These are phyloP conservation scores for Carcina quercana DNA, from an alignment of 2,888 invertebrate genomes.

Conservation along the genomic window DNA sequence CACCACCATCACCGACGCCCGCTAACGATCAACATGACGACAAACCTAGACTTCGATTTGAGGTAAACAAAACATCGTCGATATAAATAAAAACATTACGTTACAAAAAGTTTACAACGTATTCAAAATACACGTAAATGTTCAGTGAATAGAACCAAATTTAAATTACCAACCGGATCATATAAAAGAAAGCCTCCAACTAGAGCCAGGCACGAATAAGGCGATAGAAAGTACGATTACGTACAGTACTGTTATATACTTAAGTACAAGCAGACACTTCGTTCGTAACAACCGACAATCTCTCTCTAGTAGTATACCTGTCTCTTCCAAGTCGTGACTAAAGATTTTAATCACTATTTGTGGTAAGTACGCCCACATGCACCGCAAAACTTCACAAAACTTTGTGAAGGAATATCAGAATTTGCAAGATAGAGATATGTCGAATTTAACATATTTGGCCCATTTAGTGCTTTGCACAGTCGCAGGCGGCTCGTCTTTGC, in stretches of 20 bases:
- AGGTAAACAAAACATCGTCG: constrained; percentile 34
- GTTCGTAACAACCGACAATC: neutral
- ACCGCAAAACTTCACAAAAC: no score
- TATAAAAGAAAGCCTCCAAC: no score
- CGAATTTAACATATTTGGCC: no score
- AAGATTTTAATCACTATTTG: constrained; percentile 30
- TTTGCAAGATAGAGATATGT: no score
- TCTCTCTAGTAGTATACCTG: constrained; percentile 1
- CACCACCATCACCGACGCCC: constrained; percentile 29
- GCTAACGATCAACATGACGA: constrained; percentile 38
- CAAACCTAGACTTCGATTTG: constrained; percentile 58
- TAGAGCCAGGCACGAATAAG: constrained; percentile 1
- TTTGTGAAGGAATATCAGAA: no score
- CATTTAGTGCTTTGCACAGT: no score
- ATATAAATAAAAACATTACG: no score
- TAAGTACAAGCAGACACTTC: neutral
- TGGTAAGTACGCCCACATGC: no score
- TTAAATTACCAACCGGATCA: no score
- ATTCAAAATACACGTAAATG: no score
- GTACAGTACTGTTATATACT: neutral
- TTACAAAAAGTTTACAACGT: no score
- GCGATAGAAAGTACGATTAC: constrained; percentile 12
- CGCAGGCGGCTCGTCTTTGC: constrained; percentile 38
- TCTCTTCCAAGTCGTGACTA: constrained; percentile 39
- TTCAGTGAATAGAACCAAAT: no score